Evolutionary conservation across 2,797 vertebrate species (phyloP).

Genomic region (Cynodonichthys magdalenae): DNA sequence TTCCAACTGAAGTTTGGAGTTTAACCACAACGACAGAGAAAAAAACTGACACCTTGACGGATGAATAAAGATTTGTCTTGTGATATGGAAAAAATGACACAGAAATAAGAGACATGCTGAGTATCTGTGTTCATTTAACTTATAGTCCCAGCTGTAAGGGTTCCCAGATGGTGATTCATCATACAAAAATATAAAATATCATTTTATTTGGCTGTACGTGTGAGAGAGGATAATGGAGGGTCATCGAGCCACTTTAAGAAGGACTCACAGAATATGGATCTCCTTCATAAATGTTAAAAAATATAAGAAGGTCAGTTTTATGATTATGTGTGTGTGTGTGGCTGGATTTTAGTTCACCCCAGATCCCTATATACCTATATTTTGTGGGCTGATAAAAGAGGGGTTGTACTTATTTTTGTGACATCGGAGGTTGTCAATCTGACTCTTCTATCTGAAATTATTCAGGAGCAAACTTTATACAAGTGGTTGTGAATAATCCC

Average conservation of each 20-base stretch:
- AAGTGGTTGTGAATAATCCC: too few species aligned
- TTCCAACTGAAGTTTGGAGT: conserved; percentile 49
- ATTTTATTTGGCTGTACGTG: conserved; percentile 8
- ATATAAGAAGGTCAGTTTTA: conserved; percentile 6
- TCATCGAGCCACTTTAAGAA: conserved; percentile 43
- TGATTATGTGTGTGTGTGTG: conserved; percentile 9
- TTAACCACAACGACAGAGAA: conserved; percentile 46
- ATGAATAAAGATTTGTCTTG: conserved; percentile 56
- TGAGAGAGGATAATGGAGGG: conserved; percentile 21
- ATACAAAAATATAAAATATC: conserved; percentile 53
- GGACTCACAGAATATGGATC: conserved; percentile 23
- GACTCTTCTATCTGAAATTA: too few species aligned
- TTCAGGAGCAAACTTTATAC: too few species aligned
- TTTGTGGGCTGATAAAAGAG: too few species aligned
- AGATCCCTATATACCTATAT: too few species aligned
- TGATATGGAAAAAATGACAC: conserved; percentile 48
- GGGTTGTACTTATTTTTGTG: too few species aligned
- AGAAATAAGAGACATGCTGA: conserved; percentile 30
- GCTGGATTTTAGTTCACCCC: too few species aligned
- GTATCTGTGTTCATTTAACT: conserved; percentile 46
- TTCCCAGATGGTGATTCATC: conserved; percentile 74
- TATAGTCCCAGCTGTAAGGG: conserved; percentile 47
- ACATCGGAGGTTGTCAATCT: too few species aligned
- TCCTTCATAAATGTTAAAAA: conserved; percentile 21
- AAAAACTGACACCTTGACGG: conserved; percentile 67